Evolutionary conservation across 2,113 vertebrate genomes (phyloP).

Genomic region (Balaeniceps rex): DNA sequence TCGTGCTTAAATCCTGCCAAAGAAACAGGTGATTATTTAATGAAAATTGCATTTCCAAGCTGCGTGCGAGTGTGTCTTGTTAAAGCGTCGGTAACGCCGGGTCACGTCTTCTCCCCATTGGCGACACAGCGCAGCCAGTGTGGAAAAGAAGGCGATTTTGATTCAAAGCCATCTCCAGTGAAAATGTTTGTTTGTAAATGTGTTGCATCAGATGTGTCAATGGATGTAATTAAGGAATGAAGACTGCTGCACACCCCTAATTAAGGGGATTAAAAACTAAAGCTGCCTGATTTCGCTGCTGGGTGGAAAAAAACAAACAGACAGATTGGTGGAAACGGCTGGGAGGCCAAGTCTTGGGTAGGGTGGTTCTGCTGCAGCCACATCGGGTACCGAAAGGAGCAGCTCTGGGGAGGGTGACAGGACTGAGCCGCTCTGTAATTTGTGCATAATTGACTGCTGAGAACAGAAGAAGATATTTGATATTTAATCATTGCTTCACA

Average conservation of each 20-base stretch:
- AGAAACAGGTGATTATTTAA: not conserved
- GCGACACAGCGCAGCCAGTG: not conserved
- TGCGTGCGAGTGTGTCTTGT: rapidly evolving
- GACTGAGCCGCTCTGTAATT: not conserved
- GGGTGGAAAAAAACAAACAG: not conserved
- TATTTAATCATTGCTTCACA: not conserved
- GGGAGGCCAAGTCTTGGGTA: not conserved
- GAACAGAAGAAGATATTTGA: not conserved
- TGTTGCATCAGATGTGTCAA: constrained; percentile 34
- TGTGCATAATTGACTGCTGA: not conserved
- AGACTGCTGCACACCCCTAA: constrained; percentile 20
- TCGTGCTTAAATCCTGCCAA: not conserved
- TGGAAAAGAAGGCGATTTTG: not conserved
- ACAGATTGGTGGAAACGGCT: not conserved
- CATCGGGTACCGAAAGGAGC: rapidly evolving
- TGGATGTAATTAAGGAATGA: constrained; percentile 59
- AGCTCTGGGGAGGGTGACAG: not conserved
- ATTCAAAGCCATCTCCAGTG: constrained; percentile 8
- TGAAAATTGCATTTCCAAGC: not conserved
- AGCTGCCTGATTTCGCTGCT: constrained; percentile 37
- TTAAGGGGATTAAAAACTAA: constrained; percentile 44
- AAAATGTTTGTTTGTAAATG: constrained; percentile 41
- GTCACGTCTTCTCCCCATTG: not conserved
- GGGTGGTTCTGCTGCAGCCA: not conserved
- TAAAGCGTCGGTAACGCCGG: not conserved